phyloP scores from a whole-genome alignment of 2,797 vertebrate genomes.

The Spheniscus humboldti region DNA sequence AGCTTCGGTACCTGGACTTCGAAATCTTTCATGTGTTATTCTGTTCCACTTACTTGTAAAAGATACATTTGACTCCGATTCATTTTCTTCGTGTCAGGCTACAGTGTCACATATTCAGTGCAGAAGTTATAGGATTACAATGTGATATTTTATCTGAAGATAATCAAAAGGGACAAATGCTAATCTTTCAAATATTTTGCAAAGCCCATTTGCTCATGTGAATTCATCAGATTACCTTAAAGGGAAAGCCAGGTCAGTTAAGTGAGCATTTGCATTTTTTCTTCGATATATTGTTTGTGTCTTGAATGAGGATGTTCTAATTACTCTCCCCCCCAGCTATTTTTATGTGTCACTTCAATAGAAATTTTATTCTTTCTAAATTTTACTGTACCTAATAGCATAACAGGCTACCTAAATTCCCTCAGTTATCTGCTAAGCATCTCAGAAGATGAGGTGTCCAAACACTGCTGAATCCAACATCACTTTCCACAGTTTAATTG shows the following conservation, averaged over 20 bases:
- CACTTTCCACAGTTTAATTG: not conserved
- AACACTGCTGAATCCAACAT: not conserved
- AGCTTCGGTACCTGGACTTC: not conserved
- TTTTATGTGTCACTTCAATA: not conserved
- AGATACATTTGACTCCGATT: conserved; percentile 30
- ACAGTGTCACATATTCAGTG: conserved; percentile 32
- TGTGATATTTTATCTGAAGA: conserved; percentile 56
- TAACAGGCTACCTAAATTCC: not conserved
- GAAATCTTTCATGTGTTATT: conserved; percentile 24
- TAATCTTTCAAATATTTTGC: conserved; percentile 56
- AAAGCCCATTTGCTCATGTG: conserved; percentile 25
- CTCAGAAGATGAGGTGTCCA: not conserved
- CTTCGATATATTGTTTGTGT: not conserved
- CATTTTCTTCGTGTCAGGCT: conserved; percentile 35
- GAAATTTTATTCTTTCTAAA: not conserved
- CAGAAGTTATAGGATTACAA: conserved; percentile 59
- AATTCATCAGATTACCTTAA: conserved; percentile 31
- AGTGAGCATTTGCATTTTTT: not conserved
- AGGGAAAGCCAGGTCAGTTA: not conserved
- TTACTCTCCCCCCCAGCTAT: not conserved
- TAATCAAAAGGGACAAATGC: conserved; percentile 55
- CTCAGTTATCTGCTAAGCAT: not conserved
- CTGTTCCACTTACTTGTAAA: conserved; percentile 31
- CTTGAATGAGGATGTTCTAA: not conserved
- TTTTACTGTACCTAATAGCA: not conserved